A percentile compares a stretch with the other conserved stretches of the same genome.
Evolutionary conservation across 2,797 vertebrate species (phyloP).

Genomic region (Pagetopsis macropterus): DNA sequence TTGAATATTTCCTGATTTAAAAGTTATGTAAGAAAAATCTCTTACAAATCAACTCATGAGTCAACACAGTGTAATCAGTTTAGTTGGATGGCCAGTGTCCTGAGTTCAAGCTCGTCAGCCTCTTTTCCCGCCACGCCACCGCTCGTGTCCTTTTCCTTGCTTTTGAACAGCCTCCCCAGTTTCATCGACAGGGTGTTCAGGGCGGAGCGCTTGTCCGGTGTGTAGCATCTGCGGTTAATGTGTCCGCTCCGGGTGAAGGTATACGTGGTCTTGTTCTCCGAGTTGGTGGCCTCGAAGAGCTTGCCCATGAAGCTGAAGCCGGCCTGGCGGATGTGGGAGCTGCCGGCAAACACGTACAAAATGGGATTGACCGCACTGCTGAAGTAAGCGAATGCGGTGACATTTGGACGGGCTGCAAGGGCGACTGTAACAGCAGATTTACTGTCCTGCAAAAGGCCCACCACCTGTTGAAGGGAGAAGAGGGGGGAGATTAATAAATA

Average conservation of each 20-base stretch:
- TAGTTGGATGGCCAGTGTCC: constrained; percentile 48
- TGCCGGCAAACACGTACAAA: constrained; percentile 89
- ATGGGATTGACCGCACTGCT: constrained; percentile 91
- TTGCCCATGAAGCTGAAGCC: constrained; percentile 88
- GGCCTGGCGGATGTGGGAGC: constrained; percentile 85
- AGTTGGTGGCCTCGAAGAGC: constrained; percentile 86
- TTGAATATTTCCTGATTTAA: not conserved
- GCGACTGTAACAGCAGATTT: accelerated
- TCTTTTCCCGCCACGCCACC: not conserved
- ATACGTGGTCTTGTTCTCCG: constrained; percentile 72
- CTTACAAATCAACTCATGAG: not conserved
- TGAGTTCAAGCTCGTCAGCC: constrained; percentile 37
- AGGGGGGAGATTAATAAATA: not conserved
- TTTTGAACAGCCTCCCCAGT: constrained; percentile 51
- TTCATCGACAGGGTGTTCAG: constrained; percentile 66
- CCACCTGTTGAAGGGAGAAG: constrained; percentile 66
- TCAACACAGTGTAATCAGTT: not conserved
- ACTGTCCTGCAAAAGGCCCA: constrained; percentile 46
- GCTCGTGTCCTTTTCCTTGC: constrained; percentile 28
- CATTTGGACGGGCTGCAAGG: constrained; percentile 53
- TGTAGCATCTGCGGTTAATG: constrained; percentile 37
- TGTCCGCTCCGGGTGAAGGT: constrained; percentile 51
- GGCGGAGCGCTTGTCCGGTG: constrained; percentile 57
- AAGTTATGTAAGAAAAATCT: not conserved
- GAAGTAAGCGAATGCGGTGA: constrained; percentile 87